Evolutionary conservation across 2,888 invertebrate genomes (phyloP), one percentile per base, ranked within the genome.

Genomic region (Oscheius sp.): DNA sequence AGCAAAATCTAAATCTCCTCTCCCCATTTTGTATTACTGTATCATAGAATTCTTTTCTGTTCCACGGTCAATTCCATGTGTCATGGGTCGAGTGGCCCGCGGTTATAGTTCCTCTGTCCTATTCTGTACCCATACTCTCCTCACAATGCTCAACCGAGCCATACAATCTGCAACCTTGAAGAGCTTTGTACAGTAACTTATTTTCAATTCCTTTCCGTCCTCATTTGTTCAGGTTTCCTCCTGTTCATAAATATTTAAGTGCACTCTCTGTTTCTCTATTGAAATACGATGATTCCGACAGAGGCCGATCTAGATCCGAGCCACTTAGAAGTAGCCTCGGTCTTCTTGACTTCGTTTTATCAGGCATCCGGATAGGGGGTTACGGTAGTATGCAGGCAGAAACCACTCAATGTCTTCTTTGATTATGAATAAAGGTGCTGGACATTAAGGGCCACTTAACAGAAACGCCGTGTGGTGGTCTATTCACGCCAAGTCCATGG

Each of bases 391-490:
- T 42, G 42, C 42, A 42, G 42, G 42, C 37, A 65, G 55, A 42
- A 42, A 29, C 53, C 55, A 68, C 68, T 68, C 55, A 35, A 68
- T 68, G 68, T 68, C 68, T 68, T 68, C 68, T 53, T 68, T 68
- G 68, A 68, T 68, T 68, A 68, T 68, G 68, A 68, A 68, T 68
- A 68, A 68, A 68, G 68, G 68, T 68, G 68, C 33, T 68, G 55
- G 55, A 55, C 68, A 68, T 68, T 68, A 68, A 68, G 68, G 53
- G 55, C 33, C 68, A 68, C 68, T 68, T 68, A 68, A 68, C 68
- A 68, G 55, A 68, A 13, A 42, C 68, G 68, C 68, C 68, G 68
- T 68, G 68, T 68, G 68, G 53, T 68, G 42, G 68, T 32, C 68
- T 55, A 68, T 68, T 68, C 68, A 68, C 68, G 42, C 55, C 53